These are phyloP conservation scores for Chelmon rostratus DNA, from an alignment of 2,797 vertebrate genomes.

Conservation along the genomic window DNA sequence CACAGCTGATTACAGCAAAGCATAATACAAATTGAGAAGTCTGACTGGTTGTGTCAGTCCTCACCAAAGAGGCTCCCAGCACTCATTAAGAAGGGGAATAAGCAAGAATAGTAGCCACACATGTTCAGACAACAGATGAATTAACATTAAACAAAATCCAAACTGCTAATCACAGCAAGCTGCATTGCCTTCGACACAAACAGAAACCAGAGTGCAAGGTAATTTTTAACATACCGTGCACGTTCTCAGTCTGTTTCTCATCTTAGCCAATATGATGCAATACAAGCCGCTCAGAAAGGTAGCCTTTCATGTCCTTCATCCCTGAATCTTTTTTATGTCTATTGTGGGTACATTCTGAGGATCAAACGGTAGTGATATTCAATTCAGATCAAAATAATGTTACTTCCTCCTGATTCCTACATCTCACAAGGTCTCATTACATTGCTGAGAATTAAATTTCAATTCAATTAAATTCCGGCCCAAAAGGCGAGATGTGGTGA, in stretches of 20 bases:
- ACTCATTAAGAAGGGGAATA: constrained; percentile 42
- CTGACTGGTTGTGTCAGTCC: constrained; percentile 42
- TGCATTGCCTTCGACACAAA: constrained; percentile 19
- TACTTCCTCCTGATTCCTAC: constrained; percentile 15
- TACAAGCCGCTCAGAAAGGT: constrained; percentile 47
- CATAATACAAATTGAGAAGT: constrained; percentile 46
- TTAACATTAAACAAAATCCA: constrained; percentile 15
- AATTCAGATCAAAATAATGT: constrained; percentile 61
- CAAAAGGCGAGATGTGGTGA: constrained; percentile 10
- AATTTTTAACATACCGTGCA: constrained; percentile 32
- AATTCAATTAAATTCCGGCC: constrained; percentile 47
- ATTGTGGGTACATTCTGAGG: constrained; percentile 50
- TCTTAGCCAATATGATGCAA: constrained; percentile 54
- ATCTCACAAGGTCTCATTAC: constrained; percentile 45
- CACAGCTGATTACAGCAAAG: constrained; percentile 56
- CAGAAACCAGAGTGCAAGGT: not conserved
- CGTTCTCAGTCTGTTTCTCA: constrained; percentile 48
- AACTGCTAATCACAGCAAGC: constrained; percentile 10
- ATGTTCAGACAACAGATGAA: constrained; percentile 33
- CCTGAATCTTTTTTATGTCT: constrained; percentile 65
- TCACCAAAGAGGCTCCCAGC: constrained; percentile 26
- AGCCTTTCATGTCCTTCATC: constrained; percentile 71
- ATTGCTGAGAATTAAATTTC: constrained; percentile 25
- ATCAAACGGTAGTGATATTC: constrained; percentile 65
- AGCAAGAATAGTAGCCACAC: constrained; percentile 4